Evolutionary conservation across 1,140 invertebrate species (phyloP), one percentile per base, ranked within the genome.

Genomic region (Bombus pascuorum): DNA sequence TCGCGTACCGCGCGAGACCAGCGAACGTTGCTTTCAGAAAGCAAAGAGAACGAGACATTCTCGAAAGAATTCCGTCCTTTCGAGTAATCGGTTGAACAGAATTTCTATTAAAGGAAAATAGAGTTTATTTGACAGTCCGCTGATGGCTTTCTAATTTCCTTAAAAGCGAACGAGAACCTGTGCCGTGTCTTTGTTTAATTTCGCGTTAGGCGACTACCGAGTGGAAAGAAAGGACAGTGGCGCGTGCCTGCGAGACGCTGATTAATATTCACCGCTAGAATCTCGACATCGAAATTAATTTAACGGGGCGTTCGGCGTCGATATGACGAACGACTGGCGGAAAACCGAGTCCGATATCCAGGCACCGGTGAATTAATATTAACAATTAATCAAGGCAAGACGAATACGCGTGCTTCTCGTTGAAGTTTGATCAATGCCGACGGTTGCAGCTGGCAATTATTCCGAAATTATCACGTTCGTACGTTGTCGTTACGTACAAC

Each of bases 391-490:
- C 71, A 39, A 81, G 18, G 28, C 59, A 85, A 80, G 47, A 88
- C 77, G 87, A 66, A 62, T 57, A 39, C 59, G 42, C 72, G 53
- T 32, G 34, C 6, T 32, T 73, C 28, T 59, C 39, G 59, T 66
- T 88, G 34, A 44, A 78, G 65, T 83, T 87, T 79, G 88, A 89
- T 89, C 83, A 81, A 88, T 86, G 80, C 42, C 53, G 76, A 68
- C 65, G 74, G 18, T 75, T 32, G 74, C 12, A 13, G 66, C 62
- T 39, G 81, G 82, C 83, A 90, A 89, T 90, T 90, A 87, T 87
- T 83, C 59, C 65, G 57, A 83, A 79, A 89, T 90, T 88, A 90
- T 90, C 86, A 72, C 87, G 85, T 81, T 83, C 77, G 57, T 86
- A 71, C 71, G 75, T 77, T 65, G 75, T 68, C 78, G 77, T 73